Conservation (phyloP, 2,888 invertebrate species). For the Amiota communis region DNA sequence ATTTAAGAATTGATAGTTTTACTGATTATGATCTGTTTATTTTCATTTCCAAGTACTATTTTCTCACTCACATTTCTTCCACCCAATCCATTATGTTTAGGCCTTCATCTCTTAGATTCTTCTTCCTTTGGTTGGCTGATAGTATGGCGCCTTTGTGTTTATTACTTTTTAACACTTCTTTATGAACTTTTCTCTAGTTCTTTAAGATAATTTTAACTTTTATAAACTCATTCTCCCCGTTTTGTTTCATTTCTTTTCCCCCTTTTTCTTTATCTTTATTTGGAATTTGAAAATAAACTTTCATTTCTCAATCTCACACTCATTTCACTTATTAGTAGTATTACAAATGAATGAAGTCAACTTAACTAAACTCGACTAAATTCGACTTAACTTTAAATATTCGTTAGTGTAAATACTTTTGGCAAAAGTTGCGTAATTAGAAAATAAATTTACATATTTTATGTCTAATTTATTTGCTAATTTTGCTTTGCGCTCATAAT, state of each 20-base stretch:
- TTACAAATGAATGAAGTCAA: background rate
- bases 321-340: slow-evolving; percentile 7
- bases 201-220: slow-evolving; percentile 17
- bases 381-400: slow-evolving; percentile 2
- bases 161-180: background rate
- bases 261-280: background rate
- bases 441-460: slow-evolving; percentile 31
- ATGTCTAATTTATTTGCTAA: slow-evolving; percentile 28
- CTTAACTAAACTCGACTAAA: background rate
- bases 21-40: slow-evolving; percentile 61
- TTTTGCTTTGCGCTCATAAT: background rate
- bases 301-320: background rate
- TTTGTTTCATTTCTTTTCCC: background rate
- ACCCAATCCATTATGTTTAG: background rate
- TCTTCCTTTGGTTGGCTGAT: background rate
- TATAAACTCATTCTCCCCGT: background rate
- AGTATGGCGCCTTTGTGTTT: background rate
- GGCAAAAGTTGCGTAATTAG: slow-evolving; percentile 2
- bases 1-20: slow-evolving; percentile 50
- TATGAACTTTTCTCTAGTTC: slow-evolving; percentile 12
- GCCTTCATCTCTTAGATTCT: no score
- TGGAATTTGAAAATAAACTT: background rate
- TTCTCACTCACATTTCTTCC: no score
- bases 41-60: slow-evolving; percentile 20
- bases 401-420: background rate